Base-by-base conservation (phyloP, 2,797 vertebrate species). In the Heteromormyrus szaboi region DNA sequence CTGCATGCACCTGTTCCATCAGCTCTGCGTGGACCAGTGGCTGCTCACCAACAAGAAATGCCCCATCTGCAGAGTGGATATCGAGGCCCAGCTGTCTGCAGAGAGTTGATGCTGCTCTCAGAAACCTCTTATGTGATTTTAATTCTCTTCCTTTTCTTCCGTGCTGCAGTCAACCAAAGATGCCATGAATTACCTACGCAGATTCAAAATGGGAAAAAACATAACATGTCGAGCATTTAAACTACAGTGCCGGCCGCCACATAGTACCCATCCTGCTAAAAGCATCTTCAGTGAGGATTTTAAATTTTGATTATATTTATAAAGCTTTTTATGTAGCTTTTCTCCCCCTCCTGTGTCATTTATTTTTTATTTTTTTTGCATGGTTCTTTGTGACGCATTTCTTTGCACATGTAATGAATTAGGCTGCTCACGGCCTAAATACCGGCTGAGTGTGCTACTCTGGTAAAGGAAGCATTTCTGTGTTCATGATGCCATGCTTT, bases 121-220 rank as follows among this genome's bases (percentile, higher is more conserved):
- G 92, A 92, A 91, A 92, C 88, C 93, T 92, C 96, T 95, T 95
- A 95, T 94, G 95, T 96, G 95, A 96, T 96, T 91, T 91, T 91
- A 93, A 93, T 87, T 93, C 93, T 54, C 90, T 93, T 94, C 93
- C 92, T 95, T 95, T 94, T 96, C 95, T 95, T 97, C 96, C 97
- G 97, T 98, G 97, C 98, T 96, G 96, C 98, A 99, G 98, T 98
- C 99, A 98, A 99, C 99, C 99, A 99, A 99, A 99, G 99, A 99
- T 98, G 98, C 98, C 98, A 97, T 97, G 97, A 98, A 96, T 97
- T 96, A 97, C 96, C 96, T 97, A 97, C 95, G 97, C 97, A 97
- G 96, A 96, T 96, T 94, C 96, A 96, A 95, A 92, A 93, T 44
- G 90, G 94, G 92, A 91, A 94, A 93, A 92, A 88, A 88, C 88